Evolutionary conservation across 1,140 invertebrate species (phyloP).

Genomic region (Triops cancriformis): DNA sequence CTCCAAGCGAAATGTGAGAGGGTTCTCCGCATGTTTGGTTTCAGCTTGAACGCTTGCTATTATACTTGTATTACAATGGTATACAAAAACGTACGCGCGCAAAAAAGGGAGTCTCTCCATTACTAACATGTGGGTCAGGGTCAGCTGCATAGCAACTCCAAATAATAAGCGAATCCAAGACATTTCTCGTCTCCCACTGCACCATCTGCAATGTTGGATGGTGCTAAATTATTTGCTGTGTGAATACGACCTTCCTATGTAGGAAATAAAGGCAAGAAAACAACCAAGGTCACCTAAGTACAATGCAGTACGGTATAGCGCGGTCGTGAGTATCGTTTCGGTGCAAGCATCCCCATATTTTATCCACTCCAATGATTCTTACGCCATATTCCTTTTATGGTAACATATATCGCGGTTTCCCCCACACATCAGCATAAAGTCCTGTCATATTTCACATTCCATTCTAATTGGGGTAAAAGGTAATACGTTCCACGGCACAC

Average conservation of each 20-base stretch:
- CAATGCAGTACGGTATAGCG: too few species aligned
- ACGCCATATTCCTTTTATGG: background rate
- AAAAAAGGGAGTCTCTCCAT: background rate
- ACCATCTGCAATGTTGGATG: background rate
- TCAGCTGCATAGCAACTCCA: background rate
- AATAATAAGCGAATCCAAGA: constrained; percentile 6
- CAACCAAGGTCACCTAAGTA: background rate
- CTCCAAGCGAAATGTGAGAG: too few species aligned
- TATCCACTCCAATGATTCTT: background rate
- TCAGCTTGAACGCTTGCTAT: background rate
- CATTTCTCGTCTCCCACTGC: background rate
- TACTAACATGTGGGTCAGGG: constrained; percentile 5
- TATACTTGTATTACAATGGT: background rate
- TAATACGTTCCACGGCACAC: background rate
- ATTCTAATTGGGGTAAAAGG: constrained; percentile 8
- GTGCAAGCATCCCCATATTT: background rate
- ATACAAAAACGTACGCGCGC: background rate
- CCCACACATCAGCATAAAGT: background rate
- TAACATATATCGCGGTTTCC: background rate
- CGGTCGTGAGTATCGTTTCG: background rate
- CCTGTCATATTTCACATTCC: constrained; percentile 13
- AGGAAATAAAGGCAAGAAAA: background rate
- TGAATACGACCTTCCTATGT: background rate
- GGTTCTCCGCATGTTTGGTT: background rate
- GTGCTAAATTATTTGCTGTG: background rate